Conservation (phyloP, 2,888 invertebrate genomes). For the Philonicus albiceps region DNA sequence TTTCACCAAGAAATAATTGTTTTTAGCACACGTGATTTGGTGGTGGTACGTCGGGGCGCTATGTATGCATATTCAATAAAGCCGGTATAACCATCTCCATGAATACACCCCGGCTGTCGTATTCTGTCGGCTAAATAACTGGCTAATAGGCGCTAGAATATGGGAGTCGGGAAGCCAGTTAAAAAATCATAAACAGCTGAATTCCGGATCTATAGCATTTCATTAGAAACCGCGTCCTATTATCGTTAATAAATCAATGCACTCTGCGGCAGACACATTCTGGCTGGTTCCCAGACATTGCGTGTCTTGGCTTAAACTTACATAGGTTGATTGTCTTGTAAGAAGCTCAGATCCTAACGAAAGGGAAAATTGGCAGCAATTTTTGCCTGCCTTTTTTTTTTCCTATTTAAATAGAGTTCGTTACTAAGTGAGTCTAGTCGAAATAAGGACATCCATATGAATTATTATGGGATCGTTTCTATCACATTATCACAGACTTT, state of each 20-base stretch:
- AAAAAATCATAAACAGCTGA: constrained; percentile 27
- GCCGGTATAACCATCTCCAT: background rate
- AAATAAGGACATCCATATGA: background rate
- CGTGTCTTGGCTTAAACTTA: constrained; percentile 30
- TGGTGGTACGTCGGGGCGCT: background rate
- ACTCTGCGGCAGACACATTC: constrained; percentile 39
- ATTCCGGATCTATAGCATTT: constrained; percentile 35
- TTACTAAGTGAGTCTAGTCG: background rate
- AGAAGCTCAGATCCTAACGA: background rate
- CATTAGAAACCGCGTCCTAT: constrained; percentile 42
- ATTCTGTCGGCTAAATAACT: background rate
- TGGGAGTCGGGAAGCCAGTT: background rate
- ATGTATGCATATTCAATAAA: constrained; percentile 25
- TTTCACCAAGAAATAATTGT: constrained; percentile 1
- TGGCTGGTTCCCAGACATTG: constrained; percentile 41
- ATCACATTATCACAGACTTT: background rate
- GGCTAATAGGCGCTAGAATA: background rate
- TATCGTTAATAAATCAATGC: constrained; percentile 48
- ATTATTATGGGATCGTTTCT: background rate
- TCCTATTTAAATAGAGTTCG: background rate
- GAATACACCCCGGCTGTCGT: background rate
- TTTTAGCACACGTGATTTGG: background rate
- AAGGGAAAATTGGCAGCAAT: constrained; percentile 26
- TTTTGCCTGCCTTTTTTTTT: background rate
- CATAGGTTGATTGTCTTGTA: background rate